A percentile compares a stretch with the other conserved stretches of the same genome.
These are phyloP conservation scores for Archegozetes longisetosus DNA, from an alignment of 1,140 invertebrate genomes.

Conservation along the genomic window DNA sequence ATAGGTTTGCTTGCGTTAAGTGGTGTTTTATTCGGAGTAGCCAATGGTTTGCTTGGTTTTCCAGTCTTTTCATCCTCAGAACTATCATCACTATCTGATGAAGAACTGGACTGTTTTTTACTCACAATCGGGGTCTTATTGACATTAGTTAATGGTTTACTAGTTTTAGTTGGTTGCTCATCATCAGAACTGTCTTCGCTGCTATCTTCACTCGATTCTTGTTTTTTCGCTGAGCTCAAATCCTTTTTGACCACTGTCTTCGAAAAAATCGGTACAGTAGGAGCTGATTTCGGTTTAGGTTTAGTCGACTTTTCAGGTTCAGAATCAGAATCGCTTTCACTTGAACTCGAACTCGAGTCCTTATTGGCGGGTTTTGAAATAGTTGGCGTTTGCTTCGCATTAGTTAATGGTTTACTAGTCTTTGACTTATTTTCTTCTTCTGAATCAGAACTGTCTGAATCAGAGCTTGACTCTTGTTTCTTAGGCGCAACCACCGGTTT, in stretches of 20 bases:
- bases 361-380: too few relatives aligned
- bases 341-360: too few relatives aligned
- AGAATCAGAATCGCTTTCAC: not conserved
- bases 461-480: not conserved
- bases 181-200: constrained; percentile 6
- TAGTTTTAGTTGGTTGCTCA: not conserved
- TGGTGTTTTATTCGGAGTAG: too few relatives aligned
- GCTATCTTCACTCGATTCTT: not conserved
- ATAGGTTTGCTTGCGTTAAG: too few relatives aligned
- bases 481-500: not conserved
- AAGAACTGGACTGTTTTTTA: not conserved
- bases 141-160: not conserved
- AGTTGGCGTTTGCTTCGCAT: too few relatives aligned
- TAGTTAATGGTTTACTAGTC: too few relatives aligned
- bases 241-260: not conserved
- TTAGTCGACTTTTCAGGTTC: not conserved
- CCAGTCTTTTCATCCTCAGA: not conserved
- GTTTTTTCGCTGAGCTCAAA: not conserved
- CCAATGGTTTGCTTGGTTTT: too few relatives aligned
- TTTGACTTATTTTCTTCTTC: not conserved
- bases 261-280: not conserved
- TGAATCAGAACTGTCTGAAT: not conserved
- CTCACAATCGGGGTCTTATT: not conserved
- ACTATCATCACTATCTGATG: not conserved
- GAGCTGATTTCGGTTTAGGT: not conserved